Percentiles rank a stretch among this genome's conserved stretches.
Evolutionary conservation across 2,113 vertebrate genomes (phyloP).

Genomic region (Anarrhichthys ocellatus): DNA sequence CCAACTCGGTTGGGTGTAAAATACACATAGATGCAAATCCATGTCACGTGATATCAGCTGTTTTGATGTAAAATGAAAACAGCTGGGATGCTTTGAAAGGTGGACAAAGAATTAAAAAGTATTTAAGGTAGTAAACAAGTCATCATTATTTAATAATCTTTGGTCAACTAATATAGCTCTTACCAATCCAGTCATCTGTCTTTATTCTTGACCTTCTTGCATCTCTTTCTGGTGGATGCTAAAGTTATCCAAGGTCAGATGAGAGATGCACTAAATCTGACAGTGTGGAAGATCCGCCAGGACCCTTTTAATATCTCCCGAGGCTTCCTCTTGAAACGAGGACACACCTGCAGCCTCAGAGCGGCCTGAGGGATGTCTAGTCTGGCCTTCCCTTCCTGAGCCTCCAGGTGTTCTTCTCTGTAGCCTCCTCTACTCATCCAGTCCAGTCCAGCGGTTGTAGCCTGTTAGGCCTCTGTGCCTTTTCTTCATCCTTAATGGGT

Average conservation of each 20-base stretch:
- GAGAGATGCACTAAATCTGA: neutral
- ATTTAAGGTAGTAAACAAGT: neutral
- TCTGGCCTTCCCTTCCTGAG: conserved; percentile 6
- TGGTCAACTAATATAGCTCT: neutral
- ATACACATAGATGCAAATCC: neutral
- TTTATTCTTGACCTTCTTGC: conserved; percentile 1
- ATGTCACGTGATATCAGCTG: neutral
- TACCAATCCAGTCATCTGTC: neutral
- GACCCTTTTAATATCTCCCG: conserved; percentile 17
- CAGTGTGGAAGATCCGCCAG: conserved; percentile 9
- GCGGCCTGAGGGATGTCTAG: conserved; percentile 17
- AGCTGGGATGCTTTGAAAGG: neutral
- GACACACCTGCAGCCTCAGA: conserved; percentile 55
- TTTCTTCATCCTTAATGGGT: neutral
- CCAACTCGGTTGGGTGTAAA: neutral
- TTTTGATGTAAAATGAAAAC: neutral
- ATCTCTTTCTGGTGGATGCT: conserved; percentile 11
- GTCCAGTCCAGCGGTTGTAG: neutral
- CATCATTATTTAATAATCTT: neutral
- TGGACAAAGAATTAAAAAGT: neutral
- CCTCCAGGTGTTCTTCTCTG: conserved; percentile 13
- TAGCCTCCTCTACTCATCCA: neutral
- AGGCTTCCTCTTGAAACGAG: conserved; percentile 41
- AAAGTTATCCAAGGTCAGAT: conserved; percentile 12
- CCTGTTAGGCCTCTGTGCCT: neutral